These are phyloP conservation scores for Noctilio leporinus DNA, from an alignment of 2,113 vertebrate species.

Conservation along the genomic window DNA sequence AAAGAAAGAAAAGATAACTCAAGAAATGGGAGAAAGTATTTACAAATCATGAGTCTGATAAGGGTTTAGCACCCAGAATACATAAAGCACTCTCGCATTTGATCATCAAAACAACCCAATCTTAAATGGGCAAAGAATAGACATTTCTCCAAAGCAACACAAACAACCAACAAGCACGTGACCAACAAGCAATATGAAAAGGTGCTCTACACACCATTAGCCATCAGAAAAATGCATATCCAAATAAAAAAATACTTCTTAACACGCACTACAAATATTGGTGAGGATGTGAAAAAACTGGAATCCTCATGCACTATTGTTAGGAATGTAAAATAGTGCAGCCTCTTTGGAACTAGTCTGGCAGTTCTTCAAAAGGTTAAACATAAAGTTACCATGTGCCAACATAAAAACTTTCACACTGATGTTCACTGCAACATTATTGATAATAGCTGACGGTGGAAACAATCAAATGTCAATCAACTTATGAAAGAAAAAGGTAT, in stretches of 20 bases:
- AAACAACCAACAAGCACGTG: too few relatives aligned
- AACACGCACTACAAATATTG: not conserved
- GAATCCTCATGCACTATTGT: not conserved
- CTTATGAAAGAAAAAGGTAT: too few relatives aligned
- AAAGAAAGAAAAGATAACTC: slow-evolving; percentile 9
- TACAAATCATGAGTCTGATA: not conserved
- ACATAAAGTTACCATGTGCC: too few relatives aligned
- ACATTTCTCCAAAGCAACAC: not conserved
- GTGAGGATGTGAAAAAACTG: not conserved
- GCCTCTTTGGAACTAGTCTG: too few relatives aligned
- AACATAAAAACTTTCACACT: too few relatives aligned
- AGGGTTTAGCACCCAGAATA: not conserved
- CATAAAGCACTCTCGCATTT: not conserved
- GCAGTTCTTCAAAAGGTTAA: too few relatives aligned
- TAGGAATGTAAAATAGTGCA: too few relatives aligned
- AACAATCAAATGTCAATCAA: too few relatives aligned
- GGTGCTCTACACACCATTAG: not conserved
- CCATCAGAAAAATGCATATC: not conserved
- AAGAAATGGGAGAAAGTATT: not conserved
- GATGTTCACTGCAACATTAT: too few relatives aligned
- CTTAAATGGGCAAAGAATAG: not conserved
- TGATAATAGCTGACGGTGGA: too few relatives aligned
- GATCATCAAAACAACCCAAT: not conserved
- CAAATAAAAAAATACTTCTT: not conserved
- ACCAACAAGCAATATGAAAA: not conserved